Evolutionary conservation across 1,140 invertebrate species (phyloP).

Genomic region (Dendroctonus valens): DNA sequence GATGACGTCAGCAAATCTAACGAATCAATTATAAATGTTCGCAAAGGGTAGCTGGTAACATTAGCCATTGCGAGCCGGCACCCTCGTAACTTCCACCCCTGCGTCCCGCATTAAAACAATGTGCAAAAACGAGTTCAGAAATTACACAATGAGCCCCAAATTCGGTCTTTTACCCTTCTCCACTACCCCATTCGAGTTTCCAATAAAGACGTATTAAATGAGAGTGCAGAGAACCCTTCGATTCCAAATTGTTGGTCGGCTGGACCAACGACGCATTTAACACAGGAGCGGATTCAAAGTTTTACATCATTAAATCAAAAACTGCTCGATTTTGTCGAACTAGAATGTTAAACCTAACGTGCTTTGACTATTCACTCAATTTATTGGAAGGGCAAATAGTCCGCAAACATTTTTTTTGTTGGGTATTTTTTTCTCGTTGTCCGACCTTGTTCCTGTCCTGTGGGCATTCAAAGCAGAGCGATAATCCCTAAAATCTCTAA

Average conservation of each 20-base stretch:
- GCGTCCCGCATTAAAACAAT: conserved; percentile 36
- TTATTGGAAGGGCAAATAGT: neutral
- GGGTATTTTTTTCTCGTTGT: neutral
- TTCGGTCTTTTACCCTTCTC: conserved; percentile 28
- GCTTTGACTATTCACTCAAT: neutral
- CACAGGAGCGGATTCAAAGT: too few species aligned
- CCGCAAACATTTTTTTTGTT: neutral
- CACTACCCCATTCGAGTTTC: conserved; percentile 18
- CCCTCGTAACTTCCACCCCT: conserved; percentile 27
- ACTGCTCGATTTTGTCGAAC: neutral
- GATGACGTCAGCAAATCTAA: conserved; percentile 39
- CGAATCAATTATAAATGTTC: conserved; percentile 36
- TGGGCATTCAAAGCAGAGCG: conserved; percentile 7
- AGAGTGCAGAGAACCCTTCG: conserved; percentile 25
- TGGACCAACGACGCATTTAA: conserved; percentile 6
- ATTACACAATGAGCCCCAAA: conserved; percentile 39
- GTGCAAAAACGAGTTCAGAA: conserved; percentile 39
- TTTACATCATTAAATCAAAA: too few species aligned
- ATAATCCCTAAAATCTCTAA: conserved; percentile 29
- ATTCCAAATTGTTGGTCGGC: conserved; percentile 23
- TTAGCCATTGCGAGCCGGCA: conserved; percentile 9
- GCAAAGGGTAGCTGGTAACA: conserved; percentile 22
- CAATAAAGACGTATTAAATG: conserved; percentile 34
- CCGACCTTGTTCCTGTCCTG: conserved; percentile 1
- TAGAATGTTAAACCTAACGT: too few species aligned